Percentiles rank a stretch among this genome's conserved stretches.
phyloP scores from a whole-genome alignment of 30 jellyfish, hydroid and myxozoan genomes.

The Hydractinia symbiolongicarpus region DNA sequence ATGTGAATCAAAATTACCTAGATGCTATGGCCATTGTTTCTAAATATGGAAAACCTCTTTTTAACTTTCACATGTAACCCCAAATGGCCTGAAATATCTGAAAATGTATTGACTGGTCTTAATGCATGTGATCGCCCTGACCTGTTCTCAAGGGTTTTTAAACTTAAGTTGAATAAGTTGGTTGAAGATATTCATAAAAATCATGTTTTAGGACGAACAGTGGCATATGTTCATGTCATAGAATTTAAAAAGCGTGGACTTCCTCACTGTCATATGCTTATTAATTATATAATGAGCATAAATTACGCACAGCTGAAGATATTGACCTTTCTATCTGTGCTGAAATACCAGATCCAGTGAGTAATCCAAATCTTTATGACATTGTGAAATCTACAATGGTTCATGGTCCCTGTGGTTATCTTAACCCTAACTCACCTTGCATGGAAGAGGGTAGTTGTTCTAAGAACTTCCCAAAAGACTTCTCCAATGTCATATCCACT shows the following conservation, averaged over 20 bases:
- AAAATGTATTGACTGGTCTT: background rate
- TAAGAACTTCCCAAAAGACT: slow-evolving; percentile 19
- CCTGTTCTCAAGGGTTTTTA: slow-evolving; percentile 27
- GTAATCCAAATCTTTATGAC: slow-evolving; percentile 27
- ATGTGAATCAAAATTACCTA: slow-evolving; percentile 31
- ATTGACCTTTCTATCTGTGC: too few species aligned
- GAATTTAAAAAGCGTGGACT: slow-evolving; percentile 52
- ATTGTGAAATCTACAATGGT: background rate
- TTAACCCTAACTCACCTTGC: too few species aligned
- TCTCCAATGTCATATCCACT: background rate
- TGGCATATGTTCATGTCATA: background rate
- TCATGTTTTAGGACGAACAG: slow-evolving; percentile 32
- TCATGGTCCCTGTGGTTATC: too few species aligned
- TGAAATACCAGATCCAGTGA: slow-evolving; percentile 17
- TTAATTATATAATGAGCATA: too few species aligned
- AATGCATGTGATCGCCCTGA: slow-evolving; percentile 46
- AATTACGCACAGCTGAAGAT: too few species aligned
- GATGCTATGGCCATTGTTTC: slow-evolving; percentile 49
- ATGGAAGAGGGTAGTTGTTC: slow-evolving; percentile 27
- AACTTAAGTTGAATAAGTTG: slow-evolving; percentile 13
- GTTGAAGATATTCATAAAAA: background rate
- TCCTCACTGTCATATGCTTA: slow-evolving; percentile 42
- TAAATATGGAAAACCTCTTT: slow-evolving; percentile 29
- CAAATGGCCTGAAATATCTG: too few species aligned
- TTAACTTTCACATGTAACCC: background rate